Conservation (phyloP, 1,140 invertebrate species). For the Trichoplusia ni region DNA sequence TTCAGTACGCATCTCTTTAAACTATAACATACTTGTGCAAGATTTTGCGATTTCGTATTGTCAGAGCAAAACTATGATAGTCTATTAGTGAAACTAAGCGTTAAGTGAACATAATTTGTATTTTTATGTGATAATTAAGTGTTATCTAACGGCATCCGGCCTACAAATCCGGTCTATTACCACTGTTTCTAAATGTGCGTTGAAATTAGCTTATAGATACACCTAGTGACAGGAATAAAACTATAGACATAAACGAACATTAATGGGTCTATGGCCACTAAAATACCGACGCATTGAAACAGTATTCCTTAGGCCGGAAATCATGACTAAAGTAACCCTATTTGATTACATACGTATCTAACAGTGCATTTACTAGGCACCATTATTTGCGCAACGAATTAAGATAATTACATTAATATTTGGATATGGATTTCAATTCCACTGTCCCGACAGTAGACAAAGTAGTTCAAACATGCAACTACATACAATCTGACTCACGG, state of each 20-base stretch:
- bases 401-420: not conserved
- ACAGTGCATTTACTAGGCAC: no score
- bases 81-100: not conserved
- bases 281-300: no score
- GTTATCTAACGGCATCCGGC: no score
- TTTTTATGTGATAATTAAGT: not conserved
- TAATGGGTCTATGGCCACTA: no score
- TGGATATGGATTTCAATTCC: not conserved
- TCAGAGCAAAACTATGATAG: slow-evolving; percentile 9
- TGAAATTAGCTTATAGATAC: no score
- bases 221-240: no score
- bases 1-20: slow-evolving; percentile 16
- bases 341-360: not conserved
- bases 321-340: not conserved
- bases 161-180: no score
- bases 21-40: slow-evolving; percentile 18
- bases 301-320: slow-evolving; percentile 22
- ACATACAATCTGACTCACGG: no score
- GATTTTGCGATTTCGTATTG: not conserved
- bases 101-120: not conserved
- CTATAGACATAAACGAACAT: no score
- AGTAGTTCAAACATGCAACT: no score
- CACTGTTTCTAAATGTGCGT: no score
- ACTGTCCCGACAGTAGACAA: no score
- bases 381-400: not conserved